Evolutionary conservation across 2,113 vertebrate genomes (phyloP).

Genomic region (Poeciliopsis prolifica): DNA sequence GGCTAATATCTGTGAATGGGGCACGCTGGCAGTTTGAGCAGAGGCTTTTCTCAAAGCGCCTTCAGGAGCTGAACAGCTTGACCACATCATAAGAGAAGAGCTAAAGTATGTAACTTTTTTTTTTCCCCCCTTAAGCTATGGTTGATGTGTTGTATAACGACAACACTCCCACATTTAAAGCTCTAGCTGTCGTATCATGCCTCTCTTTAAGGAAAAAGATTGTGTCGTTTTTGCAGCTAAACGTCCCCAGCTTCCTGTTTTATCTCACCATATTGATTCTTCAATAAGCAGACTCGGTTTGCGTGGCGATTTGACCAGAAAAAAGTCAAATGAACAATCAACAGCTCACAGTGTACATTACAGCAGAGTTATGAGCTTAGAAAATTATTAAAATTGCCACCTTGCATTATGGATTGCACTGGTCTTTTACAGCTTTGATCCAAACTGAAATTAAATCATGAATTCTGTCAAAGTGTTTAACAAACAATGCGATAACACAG

Average conservation of each 20-base stretch:
- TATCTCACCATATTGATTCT: background rate
- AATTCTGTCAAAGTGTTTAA: no score
- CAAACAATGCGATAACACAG: background rate
- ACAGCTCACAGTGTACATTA: no score
- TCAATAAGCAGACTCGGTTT: slow-evolving; percentile 6
- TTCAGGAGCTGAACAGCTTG: slow-evolving; percentile 38
- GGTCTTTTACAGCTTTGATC: background rate
- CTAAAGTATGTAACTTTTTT: background rate
- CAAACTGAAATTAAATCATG: background rate
- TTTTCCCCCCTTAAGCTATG: background rate
- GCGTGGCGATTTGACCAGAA: slow-evolving; percentile 12
- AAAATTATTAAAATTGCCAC: background rate
- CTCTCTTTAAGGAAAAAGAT: slow-evolving; percentile 20
- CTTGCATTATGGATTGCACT: background rate
- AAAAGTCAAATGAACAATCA: slow-evolving; percentile 1
- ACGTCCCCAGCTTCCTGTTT: background rate
- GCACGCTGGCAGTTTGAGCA: slow-evolving; percentile 54
- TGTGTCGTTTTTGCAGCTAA: background rate
- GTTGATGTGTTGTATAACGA: background rate
- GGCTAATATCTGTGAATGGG: slow-evolving; percentile 79
- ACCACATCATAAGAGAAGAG: slow-evolving; percentile 37
- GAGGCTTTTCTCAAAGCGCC: slow-evolving; percentile 46
- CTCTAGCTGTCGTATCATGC: slow-evolving; percentile 8
- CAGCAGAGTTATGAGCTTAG: no score
- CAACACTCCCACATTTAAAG: slow-evolving; percentile 5